Base-by-base conservation (phyloP, 2,113 vertebrate species). In the Cavia aperea region DNA sequence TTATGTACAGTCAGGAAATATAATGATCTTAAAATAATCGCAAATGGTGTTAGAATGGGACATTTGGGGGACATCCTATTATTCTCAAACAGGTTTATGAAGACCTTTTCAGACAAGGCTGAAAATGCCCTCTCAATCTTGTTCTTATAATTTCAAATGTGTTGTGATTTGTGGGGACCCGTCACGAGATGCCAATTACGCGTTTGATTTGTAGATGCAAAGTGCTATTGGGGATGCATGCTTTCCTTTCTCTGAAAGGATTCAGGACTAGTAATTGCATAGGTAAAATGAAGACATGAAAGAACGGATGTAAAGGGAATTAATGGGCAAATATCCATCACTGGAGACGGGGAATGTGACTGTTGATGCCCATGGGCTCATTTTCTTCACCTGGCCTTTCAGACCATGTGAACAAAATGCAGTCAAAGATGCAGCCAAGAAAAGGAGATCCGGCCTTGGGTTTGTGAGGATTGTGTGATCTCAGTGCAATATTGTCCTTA, bases 101-200 rank as follows among this genome's bases (percentile, higher is more conserved):
- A 96, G 92, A 95, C 84, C 92, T 94, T 92, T 79, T 46, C 75
- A 83, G 89, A 95, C 85, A 86, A 81, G 66, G 86, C 91, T 94
- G 93, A 85, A 95, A 95, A 95, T 94, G 70, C 72, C 84, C 91
- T 91, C 87, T 95, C 33, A 36, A 83, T 95, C 89, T 83, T 88
- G 77, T 49, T 95, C 66, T 72, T 95, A 87, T 95, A 92, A 96
- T 96, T 95, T 95, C 95, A 91, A 96, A 96, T 63, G 89, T 89
- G 79, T 89, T 51, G 89, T 95, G 96, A 97, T 96, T 97, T 96
- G 95, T 95, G 93, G 91, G 93, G 73, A 56, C 87, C 95, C 62
- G 39, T 96, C 96, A 93, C 2, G 92, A 96, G 95, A 91, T 96
- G 96, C 92, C 95, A 96, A 97, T 96, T 96, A 95, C 70, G 65